Evolutionary conservation across 2,888 invertebrate species (phyloP).

Genomic region (Lacanobia wlatinum): DNA sequence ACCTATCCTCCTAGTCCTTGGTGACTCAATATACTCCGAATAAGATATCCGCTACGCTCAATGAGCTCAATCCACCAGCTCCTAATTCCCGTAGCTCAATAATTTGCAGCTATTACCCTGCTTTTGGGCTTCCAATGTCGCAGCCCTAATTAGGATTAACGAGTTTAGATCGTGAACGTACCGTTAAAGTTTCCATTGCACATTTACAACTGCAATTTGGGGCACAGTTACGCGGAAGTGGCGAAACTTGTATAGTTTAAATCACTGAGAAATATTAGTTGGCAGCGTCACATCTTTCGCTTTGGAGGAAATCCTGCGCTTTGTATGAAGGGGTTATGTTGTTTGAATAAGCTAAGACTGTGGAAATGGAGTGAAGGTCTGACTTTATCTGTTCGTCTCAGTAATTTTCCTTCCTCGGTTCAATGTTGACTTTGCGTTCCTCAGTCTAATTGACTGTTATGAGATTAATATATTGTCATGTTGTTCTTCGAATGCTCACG

Average conservation of each 20-base stretch:
- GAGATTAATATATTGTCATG: neutral
- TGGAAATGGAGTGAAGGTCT: neutral
- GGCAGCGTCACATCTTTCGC: slow-evolving; percentile 37
- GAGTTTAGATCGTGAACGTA: slow-evolving; percentile 53
- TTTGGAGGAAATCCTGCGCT: slow-evolving; percentile 42
- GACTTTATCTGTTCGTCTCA: too few relatives aligned
- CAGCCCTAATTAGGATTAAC: slow-evolving; percentile 59
- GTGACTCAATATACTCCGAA: neutral
- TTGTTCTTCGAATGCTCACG: neutral
- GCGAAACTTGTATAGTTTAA: slow-evolving; percentile 53
- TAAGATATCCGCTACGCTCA: slow-evolving; percentile 1
- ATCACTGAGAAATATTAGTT: slow-evolving; percentile 58
- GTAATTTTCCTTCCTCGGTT: neutral
- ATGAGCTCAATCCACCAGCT: slow-evolving; percentile 1
- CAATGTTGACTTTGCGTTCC: neutral
- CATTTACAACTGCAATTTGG: slow-evolving; percentile 59
- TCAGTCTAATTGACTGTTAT: neutral
- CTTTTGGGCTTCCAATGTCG: slow-evolving; percentile 35
- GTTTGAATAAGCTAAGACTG: slow-evolving; percentile 2
- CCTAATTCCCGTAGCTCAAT: slow-evolving; percentile 26
- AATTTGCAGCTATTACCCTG: slow-evolving; percentile 41
- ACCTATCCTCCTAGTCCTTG: too few relatives aligned
- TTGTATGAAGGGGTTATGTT: slow-evolving; percentile 20
- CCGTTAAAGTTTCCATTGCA: slow-evolving; percentile 60
- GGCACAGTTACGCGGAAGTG: slow-evolving; percentile 50